Conservation (phyloP, 2,888 invertebrate species). For the Agonopterix subpropinquella region DNA sequence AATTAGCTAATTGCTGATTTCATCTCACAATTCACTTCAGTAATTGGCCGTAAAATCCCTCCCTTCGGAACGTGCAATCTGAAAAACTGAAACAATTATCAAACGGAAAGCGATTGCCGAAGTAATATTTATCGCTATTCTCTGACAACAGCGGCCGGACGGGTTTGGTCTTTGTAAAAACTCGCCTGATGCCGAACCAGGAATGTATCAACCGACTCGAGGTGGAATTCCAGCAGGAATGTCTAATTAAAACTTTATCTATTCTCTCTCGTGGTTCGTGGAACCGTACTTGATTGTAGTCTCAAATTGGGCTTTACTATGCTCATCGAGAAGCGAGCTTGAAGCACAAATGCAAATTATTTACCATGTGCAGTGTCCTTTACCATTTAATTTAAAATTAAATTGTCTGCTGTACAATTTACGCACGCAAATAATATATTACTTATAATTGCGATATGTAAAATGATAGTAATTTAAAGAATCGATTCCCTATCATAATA, state of each 20-base stretch:
- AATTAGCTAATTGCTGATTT: too few species aligned
- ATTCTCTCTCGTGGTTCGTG: constrained; percentile 25
- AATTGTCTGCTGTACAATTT: too few species aligned
- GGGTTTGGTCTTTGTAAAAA: constrained; percentile 60
- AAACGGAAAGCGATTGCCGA: constrained; percentile 5
- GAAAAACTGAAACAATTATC: constrained; percentile 3
- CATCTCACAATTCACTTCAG: too few species aligned
- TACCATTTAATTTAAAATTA: too few species aligned
- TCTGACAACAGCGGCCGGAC: constrained; percentile 21
- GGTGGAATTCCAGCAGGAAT: constrained; percentile 67
- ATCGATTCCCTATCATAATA: too few species aligned
- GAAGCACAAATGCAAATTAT: too few species aligned
- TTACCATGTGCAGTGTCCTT: too few species aligned
- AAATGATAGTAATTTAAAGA: too few species aligned
- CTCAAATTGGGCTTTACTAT: too few species aligned
- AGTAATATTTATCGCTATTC: constrained; percentile 5
- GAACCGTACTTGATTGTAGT: constrained; percentile 3
- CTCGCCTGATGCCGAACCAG: constrained; percentile 55
- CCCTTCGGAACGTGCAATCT: background rate
- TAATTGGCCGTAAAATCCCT: background rate
- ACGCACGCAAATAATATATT: too few species aligned
- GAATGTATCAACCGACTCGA: constrained; percentile 60
- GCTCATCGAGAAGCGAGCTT: too few species aligned
- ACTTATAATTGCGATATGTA: too few species aligned
- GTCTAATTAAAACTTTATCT: constrained; percentile 74